Evolutionary conservation across 2,888 invertebrate genomes (phyloP).

Genomic region (Odontomyia ornata): DNA sequence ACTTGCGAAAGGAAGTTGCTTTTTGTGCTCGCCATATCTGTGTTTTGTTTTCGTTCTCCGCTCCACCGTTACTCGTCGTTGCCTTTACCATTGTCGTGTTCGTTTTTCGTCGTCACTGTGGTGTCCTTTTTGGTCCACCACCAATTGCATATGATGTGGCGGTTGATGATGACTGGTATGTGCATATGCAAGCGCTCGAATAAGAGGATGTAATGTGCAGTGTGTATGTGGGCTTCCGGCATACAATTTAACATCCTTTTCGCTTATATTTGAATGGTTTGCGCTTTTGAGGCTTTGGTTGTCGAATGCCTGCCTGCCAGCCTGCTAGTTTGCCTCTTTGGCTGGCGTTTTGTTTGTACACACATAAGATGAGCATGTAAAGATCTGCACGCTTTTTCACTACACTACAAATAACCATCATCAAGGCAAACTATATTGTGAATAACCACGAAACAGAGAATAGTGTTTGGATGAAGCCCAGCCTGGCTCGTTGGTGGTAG

Average conservation of each 20-base stretch:
- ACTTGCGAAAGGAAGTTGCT: conserved; percentile 28
- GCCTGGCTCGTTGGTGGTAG: too few species aligned
- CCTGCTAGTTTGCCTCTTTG: too few species aligned
- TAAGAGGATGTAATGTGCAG: neutral
- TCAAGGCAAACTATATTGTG: too few species aligned
- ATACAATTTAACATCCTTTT: conserved; percentile 41
- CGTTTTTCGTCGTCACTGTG: neutral
- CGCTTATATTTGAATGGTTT: conserved; percentile 23
- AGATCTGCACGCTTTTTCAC: neutral
- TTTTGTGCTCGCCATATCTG: conserved; percentile 25
- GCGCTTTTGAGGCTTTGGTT: conserved; percentile 12
- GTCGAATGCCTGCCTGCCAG: conserved; percentile 24
- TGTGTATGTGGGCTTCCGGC: conserved; percentile 35
- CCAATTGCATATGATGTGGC: conserved; percentile 30
- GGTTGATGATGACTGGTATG: neutral
- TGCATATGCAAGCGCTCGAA: neutral
- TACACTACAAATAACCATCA: too few species aligned
- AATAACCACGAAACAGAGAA: too few species aligned
- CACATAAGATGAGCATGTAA: conserved; percentile 12
- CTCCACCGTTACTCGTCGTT: neutral
- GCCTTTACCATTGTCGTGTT: neutral
- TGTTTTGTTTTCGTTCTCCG: conserved; percentile 11
- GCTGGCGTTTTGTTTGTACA: conserved; percentile 12
- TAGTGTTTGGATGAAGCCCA: too few species aligned
- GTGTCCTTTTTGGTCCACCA: conserved; percentile 27